These are phyloP conservation scores for Sebastes paucispinis DNA, from an alignment of 2,797 vertebrate genomes.

Conservation along the genomic window DNA sequence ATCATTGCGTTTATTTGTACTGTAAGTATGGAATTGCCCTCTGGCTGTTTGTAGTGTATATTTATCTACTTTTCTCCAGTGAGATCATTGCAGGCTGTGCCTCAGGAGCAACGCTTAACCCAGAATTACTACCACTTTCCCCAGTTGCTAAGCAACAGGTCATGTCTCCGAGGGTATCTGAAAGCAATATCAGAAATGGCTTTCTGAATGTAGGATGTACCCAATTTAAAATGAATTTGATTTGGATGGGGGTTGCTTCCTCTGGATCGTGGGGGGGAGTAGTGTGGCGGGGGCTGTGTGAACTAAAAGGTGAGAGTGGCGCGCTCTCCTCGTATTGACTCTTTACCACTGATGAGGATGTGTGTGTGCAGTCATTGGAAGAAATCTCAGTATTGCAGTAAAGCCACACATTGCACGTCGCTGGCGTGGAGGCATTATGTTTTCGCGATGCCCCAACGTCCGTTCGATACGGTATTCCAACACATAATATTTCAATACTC, in stretches of 20 bases:
- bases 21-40: slow-evolving; percentile 22
- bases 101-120: slow-evolving; percentile 57
- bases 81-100: slow-evolving; percentile 31
- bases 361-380: background rate
- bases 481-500: too few relatives aligned
- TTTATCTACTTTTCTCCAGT: slow-evolving; percentile 57
- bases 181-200: slow-evolving; percentile 66
- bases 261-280: slow-evolving; percentile 14
- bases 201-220: slow-evolving; percentile 57
- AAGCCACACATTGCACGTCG: background rate
- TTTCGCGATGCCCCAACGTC: background rate
- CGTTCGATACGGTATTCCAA: too few relatives aligned
- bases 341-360: background rate
- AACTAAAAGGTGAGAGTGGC: background rate
- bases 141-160: slow-evolving; percentile 78
- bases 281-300: background rate
- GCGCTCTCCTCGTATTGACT: background rate
- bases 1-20: background rate
- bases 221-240: slow-evolving; percentile 65
- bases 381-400: background rate
- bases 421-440: background rate
- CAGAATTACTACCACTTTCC: slow-evolving; percentile 61
- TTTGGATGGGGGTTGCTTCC: slow-evolving; percentile 44
- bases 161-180: slow-evolving; percentile 61
- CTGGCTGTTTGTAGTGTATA: slow-evolving; percentile 34